Conservation (phyloP, 2,888 invertebrate species). For the Brachypalpus laphriformis region DNA sequence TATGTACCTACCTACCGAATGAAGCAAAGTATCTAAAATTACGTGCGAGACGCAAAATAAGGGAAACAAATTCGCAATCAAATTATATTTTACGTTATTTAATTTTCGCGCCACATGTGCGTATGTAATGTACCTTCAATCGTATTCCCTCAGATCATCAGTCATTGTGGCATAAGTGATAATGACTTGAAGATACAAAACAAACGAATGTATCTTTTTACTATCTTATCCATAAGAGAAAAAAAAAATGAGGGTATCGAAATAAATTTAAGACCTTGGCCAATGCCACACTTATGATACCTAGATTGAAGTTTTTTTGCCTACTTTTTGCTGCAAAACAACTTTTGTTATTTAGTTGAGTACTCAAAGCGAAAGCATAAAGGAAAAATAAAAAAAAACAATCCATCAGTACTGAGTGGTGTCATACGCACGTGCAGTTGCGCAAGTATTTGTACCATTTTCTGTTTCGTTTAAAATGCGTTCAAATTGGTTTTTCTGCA, state of each 20-base stretch:
- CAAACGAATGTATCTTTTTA: neutral
- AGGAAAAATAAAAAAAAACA: neutral
- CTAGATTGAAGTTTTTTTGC: neutral
- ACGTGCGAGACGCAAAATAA: neutral
- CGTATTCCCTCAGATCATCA: neutral
- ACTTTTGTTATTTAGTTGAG: conserved; percentile 15
- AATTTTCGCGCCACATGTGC: neutral
- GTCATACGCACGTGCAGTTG: conserved; percentile 52
- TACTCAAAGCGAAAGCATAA: neutral
- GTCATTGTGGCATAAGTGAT: conserved; percentile 12
- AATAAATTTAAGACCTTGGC: conserved; percentile 29
- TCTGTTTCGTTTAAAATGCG: conserved; percentile 25
- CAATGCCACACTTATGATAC: conserved; percentile 25
- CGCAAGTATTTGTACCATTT: conserved; percentile 37
- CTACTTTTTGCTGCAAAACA: conserved; percentile 9
- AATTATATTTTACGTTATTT: neutral
- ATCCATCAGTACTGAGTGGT: conserved; percentile 32
- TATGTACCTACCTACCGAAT: neutral
- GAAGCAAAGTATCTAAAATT: neutral
- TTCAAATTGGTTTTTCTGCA: conserved; percentile 9
- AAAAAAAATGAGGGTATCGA: neutral
- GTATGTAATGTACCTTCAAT: neutral
- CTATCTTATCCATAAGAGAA: neutral
- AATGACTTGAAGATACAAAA: conserved; percentile 14
- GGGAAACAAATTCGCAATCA: neutral